A percentile compares a stretch with the other conserved stretches of the same genome.
Evolutionary conservation across 2,797 vertebrate species (phyloP).

Genomic region (Halcyon badia): DNA sequence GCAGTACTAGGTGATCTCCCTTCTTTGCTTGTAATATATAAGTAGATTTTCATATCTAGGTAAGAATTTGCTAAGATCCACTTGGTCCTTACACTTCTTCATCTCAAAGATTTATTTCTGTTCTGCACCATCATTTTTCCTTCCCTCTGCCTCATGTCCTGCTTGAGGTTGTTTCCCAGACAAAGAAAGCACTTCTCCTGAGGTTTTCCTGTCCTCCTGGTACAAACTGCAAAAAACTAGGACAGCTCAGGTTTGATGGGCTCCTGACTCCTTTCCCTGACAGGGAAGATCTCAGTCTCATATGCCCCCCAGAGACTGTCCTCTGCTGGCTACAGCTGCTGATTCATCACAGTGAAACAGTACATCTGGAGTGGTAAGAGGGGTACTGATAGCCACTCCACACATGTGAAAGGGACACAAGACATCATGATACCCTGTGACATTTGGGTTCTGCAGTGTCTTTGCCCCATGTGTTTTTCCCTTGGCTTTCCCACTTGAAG

Average conservation of each 20-base stretch:
- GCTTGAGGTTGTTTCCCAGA: neutral
- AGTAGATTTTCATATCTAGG: neutral
- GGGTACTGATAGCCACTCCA: rapidly evolving
- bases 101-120: neutral
- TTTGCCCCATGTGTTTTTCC: neutral
- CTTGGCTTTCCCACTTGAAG: neutral
- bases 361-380: neutral
- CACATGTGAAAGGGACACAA: rapidly evolving
- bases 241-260: neutral
- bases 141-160: neutral
- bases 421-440: rapidly evolving
- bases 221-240: neutral
- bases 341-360: too few species aligned
- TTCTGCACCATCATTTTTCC: neutral
- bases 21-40: neutral
- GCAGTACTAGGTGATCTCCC: neutral
- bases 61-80: neutral
- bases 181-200: neutral
- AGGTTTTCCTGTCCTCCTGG: neutral
- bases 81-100: neutral
- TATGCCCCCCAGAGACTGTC: neutral
- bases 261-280: neutral
- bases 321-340: neutral
- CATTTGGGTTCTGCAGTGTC: neutral
- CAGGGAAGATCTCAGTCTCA: neutral